Evolutionary conservation across 2,113 vertebrate genomes (phyloP), one percentile per base, ranked within the genome.

Genomic region (Pitta sordida): DNA sequence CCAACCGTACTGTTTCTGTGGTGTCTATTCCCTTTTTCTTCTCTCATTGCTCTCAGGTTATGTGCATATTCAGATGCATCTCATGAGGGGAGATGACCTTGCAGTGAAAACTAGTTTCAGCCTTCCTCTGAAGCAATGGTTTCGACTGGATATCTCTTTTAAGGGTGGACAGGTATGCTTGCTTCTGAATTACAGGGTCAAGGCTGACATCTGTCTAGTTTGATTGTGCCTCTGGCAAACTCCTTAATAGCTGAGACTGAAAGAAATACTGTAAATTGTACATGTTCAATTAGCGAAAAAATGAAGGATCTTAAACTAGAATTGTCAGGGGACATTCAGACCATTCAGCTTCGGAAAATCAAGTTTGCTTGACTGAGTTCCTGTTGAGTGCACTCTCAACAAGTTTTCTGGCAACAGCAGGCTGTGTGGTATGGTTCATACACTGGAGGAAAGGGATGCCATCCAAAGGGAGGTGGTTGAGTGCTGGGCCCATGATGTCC

Each of bases 61-160:
- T 74, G 79, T 99, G 89, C 97, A 99, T 89, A 97, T 99, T 97
- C 99, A 99, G 90, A 97, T 98, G 96, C 98, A 97, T 30, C 88
- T 99, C 52, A 90, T 97, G 90, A 96, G 95, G 46, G 98, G 98
- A 96, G 96, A 97, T 89, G 98, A 98, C 83, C 87, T 98, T 82
- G 99, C 99, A 24, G 98, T 99, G 56, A 97, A 95, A 92, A 97
- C 97, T 5, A 95, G 96, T 24, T 97, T 97, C 32, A 92, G 67
- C 60, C 69, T 99, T 86, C 98, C 98, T 69, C 96, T 99, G 86
- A 95, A 96, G 94, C 98, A 97, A 53, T 99, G 99, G 99, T 98
- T 98, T 88, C 97, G 98, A 52, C 96, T 99, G 74, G 98, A 99
- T 94, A 86, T 98, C 78, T 98, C 97, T 62, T 96, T 99, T 76